These are phyloP conservation scores for Zootoca vivipara DNA, from an alignment of 2,113 vertebrate genomes.

Conservation along the genomic window DNA sequence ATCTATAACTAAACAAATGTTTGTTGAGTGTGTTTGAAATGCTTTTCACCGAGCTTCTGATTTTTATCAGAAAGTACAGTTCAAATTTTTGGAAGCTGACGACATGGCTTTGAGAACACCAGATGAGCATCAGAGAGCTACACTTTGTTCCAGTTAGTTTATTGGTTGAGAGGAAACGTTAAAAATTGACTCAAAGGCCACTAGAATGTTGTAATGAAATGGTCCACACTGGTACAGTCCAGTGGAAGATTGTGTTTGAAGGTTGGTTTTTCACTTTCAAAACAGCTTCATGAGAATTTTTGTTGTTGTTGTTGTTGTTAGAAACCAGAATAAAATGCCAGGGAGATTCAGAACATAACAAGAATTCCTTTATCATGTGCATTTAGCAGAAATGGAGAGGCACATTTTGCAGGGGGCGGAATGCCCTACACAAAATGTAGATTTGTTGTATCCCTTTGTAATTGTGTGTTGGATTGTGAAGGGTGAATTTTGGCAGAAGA, in stretches of 20 bases:
- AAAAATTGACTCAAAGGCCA: conserved; percentile 40
- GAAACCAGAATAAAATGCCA: conserved; percentile 42
- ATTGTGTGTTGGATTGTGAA: neutral
- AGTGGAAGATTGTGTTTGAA: neutral
- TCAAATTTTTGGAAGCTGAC: conserved; percentile 51
- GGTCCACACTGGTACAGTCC: neutral
- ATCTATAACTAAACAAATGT: conserved; percentile 48
- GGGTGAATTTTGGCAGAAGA: neutral
- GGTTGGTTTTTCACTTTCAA: conserved; percentile 43
- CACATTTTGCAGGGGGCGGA: neutral
- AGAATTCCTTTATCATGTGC: neutral
- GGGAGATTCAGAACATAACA: conserved; percentile 24
- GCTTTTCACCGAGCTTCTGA: conserved; percentile 48
- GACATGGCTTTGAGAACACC: conserved; percentile 22
- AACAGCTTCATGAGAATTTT: conserved; percentile 31
- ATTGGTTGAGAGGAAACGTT: conserved; percentile 49
- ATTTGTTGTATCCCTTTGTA: neutral
- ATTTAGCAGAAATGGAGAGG: neutral
- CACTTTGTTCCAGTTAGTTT: conserved; percentile 54
- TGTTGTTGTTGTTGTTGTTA: conserved; percentile 4
- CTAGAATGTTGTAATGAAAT: conserved; percentile 40
- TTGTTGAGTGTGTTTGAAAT: conserved; percentile 51
- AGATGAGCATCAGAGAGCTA: conserved; percentile 23
- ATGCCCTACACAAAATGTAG: neutral
- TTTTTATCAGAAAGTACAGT: conserved; percentile 49